Evolutionary conservation across 2,888 invertebrate genomes (phyloP).

Genomic region (Nomada fucata): DNA sequence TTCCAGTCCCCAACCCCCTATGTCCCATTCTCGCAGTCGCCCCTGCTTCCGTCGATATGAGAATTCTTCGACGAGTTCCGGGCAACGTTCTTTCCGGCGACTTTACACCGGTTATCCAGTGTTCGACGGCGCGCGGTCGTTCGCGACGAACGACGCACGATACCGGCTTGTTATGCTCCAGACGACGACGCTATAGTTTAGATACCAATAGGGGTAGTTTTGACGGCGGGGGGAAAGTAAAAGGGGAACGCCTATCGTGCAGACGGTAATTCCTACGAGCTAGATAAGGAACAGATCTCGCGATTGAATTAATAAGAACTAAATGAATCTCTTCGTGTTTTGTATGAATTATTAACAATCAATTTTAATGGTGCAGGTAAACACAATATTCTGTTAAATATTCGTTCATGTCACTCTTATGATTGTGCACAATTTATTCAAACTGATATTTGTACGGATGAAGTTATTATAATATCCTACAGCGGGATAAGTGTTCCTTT

Average conservation of each 20-base stretch:
- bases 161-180: neutral
- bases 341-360: no score
- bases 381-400: no score
- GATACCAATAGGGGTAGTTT: neutral
- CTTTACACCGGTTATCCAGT: constrained; percentile 12
- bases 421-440: no score
- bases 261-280: neutral
- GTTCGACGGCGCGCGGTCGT: neutral
- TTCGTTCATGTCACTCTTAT: no score
- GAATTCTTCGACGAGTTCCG: constrained; percentile 77
- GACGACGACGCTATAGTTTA: neutral
- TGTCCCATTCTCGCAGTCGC: neutral
- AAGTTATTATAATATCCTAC: no score
- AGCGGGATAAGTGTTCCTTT: no score
- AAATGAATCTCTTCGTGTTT: no score
- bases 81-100: neutral
- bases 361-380: no score
- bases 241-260: neutral
- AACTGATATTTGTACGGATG: no score
- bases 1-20: neutral
- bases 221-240: neutral
- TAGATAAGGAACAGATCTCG: neutral
- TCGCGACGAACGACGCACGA: neutral
- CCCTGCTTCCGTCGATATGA: constrained; percentile 70
- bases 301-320: no score